These are phyloP conservation scores for Darevskia mixta DNA, from an alignment of 2,797 vertebrate species.

Conservation along the genomic window DNA sequence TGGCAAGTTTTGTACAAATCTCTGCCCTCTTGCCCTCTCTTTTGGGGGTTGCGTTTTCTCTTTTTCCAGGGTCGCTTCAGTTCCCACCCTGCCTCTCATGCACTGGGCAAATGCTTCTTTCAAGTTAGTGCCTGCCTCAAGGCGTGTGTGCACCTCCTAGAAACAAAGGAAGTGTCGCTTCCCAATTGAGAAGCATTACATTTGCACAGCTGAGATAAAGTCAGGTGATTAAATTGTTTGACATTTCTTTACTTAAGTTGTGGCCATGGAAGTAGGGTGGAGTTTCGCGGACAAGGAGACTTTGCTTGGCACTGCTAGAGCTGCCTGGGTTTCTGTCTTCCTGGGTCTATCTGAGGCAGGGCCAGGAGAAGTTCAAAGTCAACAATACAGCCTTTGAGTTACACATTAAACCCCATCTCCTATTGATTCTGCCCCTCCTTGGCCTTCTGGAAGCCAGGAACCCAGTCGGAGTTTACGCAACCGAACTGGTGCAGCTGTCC, in stretches of 20 bases:
- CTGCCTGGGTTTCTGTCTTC: background rate
- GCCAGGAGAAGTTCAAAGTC: conserved; percentile 25
- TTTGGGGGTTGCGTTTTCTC: too few relatives aligned
- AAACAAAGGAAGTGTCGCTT: background rate
- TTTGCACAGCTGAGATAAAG: too few relatives aligned
- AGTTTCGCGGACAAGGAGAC: too few relatives aligned
- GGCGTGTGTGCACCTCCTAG: background rate
- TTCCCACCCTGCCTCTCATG: background rate
- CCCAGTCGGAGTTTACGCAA: background rate
- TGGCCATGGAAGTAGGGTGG: background rate
- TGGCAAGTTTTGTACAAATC: too few relatives aligned
- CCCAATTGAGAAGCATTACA: too few relatives aligned
- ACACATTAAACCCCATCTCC: conserved; percentile 33
- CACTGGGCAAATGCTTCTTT: background rate
- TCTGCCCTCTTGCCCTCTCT: too few relatives aligned
- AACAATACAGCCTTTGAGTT: conserved; percentile 8
- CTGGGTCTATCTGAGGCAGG: background rate
- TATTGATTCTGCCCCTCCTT: conserved; percentile 23
- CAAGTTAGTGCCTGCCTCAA: background rate
- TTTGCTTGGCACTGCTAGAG: background rate
- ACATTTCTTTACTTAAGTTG: background rate
- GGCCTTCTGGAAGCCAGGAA: background rate
- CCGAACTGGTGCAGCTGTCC: background rate
- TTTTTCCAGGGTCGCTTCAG: too few relatives aligned
- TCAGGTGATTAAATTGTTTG: background rate